Base-by-base conservation (phyloP, 2,797 vertebrate genomes). In the Pantherophis alleghaniensis region DNA sequence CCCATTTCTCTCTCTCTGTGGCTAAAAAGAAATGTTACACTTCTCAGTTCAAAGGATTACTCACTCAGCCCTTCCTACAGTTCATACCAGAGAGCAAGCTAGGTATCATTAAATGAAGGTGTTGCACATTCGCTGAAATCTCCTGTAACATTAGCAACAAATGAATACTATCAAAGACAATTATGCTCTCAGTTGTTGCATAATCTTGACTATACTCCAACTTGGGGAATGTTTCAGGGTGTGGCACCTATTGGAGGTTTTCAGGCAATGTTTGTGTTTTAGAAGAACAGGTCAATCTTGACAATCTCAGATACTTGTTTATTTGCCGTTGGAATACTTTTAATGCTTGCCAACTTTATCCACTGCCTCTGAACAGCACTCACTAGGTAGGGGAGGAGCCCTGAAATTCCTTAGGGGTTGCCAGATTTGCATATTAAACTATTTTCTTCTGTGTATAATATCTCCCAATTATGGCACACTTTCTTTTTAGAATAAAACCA, bases 161-260 rank as follows among this genome's bases (percentile, higher is more conserved):
- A 32, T 79, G 37, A 22, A 88, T 83, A 61, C 20, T n/a, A 79
- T 53, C 28, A 83, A 83, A 13, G 47, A n/a, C 26, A 93, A 90
- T 18, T 63, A 42, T 66, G 20, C n/a, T 88, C 42, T 79, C 22
- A 51, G 20, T 11, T 83, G 83, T 66, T 93, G 91, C 89, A 90
- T 74, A 94, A 88, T 57, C 53, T 61, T 90, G 55, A 87, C 24
- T 69, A 92, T 91, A 93, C 88, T 94, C 90, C 91, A 93, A 96
- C 93, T 51, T 86, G 93, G 94, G 87, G 95, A 95, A 95, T 61
- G 74, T 53, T 94, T 24, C 47, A 28, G 79, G 63, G 90, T 0
- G 59, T 37, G 91, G 92, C 92, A 12, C 96, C 91, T 96, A 95
- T 92, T 94, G 95, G 92, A 92, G 90, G 22, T 91, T 95, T 95